phyloP scores from a whole-genome alignment of 2,113 vertebrate genomes.

The human (Homo sapiens) region DNA sequence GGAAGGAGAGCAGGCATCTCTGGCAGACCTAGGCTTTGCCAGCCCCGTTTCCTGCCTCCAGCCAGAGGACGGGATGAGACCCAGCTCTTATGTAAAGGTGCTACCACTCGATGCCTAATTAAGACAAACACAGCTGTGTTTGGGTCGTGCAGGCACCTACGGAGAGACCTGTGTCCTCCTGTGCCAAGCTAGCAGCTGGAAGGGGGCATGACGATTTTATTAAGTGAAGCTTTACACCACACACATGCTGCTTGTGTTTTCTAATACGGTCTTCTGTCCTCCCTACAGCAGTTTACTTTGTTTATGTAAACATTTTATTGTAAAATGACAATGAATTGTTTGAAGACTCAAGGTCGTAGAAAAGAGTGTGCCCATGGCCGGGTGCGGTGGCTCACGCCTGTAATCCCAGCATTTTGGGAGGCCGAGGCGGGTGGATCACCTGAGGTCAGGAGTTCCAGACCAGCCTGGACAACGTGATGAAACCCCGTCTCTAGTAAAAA shows the following conservation, averaged over 20 bases:
- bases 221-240: not conserved
- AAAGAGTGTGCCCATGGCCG: not conserved
- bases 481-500: not conserved
- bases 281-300: not conserved
- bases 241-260: accelerated
- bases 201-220: not conserved
- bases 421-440: not conserved
- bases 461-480: not conserved
- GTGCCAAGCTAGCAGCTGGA: accelerated
- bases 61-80: not conserved
- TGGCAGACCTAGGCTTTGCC: not conserved
- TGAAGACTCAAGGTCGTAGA: not conserved
- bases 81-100: not conserved
- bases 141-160: not conserved
- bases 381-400: not conserved
- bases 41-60: not conserved
- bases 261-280: not conserved
- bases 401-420: not conserved
- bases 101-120: not conserved
- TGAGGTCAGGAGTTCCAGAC: not conserved
- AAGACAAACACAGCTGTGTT: not conserved
- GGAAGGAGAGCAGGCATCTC: not conserved
- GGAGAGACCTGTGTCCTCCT: not conserved
- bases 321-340: not conserved
- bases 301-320: not conserved